Conservation (phyloP, 2,888 invertebrate genomes). For the Tetranychus truncatus region DNA sequence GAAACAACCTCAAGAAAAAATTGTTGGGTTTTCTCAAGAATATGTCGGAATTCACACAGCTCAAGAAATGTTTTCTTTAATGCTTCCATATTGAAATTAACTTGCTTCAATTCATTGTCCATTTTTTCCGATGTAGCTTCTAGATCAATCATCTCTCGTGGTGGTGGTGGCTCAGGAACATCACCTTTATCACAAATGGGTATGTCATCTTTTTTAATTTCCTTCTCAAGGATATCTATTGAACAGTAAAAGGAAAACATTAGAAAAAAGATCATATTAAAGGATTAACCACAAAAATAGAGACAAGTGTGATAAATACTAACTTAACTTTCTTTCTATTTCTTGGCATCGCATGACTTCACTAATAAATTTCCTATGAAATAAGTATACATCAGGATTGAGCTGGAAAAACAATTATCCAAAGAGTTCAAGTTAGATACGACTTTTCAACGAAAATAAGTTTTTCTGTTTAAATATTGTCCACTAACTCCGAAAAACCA, state of each 20-base stretch:
- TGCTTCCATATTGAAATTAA: constrained; percentile 94
- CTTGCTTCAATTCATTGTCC: constrained; percentile 88
- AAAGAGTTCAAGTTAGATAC: background rate
- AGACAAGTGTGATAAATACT: background rate
- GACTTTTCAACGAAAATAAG: background rate
- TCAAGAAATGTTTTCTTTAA: constrained; percentile 86
- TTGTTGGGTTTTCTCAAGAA: constrained; percentile 86
- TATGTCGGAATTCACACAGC: constrained; percentile 87
- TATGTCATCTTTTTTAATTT: constrained; percentile 21
- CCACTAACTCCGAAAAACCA: no score
- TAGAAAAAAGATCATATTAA: background rate
- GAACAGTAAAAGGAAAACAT: no score
- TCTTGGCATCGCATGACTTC: constrained; percentile 23
- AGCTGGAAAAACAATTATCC: constrained; percentile 6
- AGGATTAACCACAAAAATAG: background rate
- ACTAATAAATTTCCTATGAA: constrained; percentile 24
- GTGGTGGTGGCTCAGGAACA: constrained; percentile 24
- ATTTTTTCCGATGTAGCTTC: constrained; percentile 46
- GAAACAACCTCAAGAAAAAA: constrained; percentile 71
- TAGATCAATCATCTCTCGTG: constrained; percentile 25
- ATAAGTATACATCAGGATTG: constrained; percentile 23
- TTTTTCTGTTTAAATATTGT: no score
- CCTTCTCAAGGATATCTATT: constrained; percentile 22
- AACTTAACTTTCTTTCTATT: constrained; percentile 22
- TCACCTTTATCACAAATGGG: constrained; percentile 23